Evolutionary conservation across 2,113 vertebrate species (phyloP).

Genomic region (Eulemur macaco): DNA sequence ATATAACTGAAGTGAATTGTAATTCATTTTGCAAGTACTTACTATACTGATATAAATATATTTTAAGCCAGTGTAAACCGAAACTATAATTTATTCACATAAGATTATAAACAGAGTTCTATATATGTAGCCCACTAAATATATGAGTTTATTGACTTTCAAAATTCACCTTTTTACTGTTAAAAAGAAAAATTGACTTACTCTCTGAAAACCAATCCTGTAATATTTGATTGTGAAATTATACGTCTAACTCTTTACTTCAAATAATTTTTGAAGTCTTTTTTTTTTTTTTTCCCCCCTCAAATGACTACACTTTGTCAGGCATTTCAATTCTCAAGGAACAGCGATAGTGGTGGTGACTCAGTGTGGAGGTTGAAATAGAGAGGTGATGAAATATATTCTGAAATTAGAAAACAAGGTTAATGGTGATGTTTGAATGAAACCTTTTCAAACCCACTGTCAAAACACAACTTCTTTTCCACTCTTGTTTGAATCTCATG

Average conservation of each 20-base stretch:
- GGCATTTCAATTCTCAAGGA: conserved; percentile 43
- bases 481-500: conserved; percentile 42
- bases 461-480: conserved; percentile 66
- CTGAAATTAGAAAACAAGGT: conserved; percentile 63
- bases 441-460: conserved; percentile 67
- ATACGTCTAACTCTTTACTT: not conserved
- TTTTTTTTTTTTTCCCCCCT: not conserved
- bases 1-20: not conserved
- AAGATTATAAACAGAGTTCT: not conserved
- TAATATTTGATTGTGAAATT: not conserved
- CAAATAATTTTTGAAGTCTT: conserved; percentile 19
- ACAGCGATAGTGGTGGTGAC: conserved; percentile 45
- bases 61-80: not conserved
- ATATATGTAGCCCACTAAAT: not conserved
- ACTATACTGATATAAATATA: not conserved
- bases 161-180: not conserved
- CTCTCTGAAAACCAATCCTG: not conserved
- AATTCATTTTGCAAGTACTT: not conserved
- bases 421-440: conserved; percentile 43
- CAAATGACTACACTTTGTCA: conserved; percentile 61
- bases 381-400: conserved; percentile 61
- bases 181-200: not conserved
- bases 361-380: conserved; percentile 64
- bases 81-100: not conserved
- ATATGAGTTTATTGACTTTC: not conserved